Evolutionary conservation across 1,140 invertebrate genomes (phyloP).

Genomic region (honey bee (Apis mellifera)): DNA sequence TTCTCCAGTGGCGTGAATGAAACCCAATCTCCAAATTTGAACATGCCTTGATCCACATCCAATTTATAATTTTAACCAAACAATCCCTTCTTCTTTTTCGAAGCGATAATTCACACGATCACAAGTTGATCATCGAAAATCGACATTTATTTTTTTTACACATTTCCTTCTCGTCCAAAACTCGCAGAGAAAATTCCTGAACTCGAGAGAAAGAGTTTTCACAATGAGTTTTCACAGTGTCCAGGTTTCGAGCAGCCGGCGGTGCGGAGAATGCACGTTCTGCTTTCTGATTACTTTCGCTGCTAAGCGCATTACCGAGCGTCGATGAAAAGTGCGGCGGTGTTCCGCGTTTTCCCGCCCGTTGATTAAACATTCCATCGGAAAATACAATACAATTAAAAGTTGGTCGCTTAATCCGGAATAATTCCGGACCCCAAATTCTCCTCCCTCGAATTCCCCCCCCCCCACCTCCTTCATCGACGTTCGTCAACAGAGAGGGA

Average conservation of each 20-base stretch:
- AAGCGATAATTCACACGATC: no score
- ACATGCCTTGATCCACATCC: neutral
- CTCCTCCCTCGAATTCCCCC: constrained; percentile 9
- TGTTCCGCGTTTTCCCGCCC: constrained; percentile 37
- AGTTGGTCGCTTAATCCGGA: constrained; percentile 57
- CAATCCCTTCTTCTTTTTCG: neutral
- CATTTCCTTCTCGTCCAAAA: no score
- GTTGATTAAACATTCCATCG: constrained; percentile 60
- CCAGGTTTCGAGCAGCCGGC: neutral
- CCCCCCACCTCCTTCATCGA: no score
- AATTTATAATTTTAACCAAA: neutral
- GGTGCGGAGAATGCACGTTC: constrained; percentile 4
- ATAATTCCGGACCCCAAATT: constrained; percentile 38
- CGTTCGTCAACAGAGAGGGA: neutral
- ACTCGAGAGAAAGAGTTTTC: neutral
- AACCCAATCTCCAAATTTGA: no score
- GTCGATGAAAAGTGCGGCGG: constrained; percentile 56
- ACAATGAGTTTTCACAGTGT: neutral
- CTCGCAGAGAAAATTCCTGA: neutral
- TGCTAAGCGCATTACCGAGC: constrained; percentile 60
- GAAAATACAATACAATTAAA: constrained; percentile 62
- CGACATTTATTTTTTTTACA: no score
- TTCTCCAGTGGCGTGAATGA: neutral
- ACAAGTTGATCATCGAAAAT: neutral
- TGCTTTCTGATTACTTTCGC: constrained; percentile 56